phyloP scores from a whole-genome alignment of 2,113 vertebrate genomes.

The Prunella himalayana region DNA sequence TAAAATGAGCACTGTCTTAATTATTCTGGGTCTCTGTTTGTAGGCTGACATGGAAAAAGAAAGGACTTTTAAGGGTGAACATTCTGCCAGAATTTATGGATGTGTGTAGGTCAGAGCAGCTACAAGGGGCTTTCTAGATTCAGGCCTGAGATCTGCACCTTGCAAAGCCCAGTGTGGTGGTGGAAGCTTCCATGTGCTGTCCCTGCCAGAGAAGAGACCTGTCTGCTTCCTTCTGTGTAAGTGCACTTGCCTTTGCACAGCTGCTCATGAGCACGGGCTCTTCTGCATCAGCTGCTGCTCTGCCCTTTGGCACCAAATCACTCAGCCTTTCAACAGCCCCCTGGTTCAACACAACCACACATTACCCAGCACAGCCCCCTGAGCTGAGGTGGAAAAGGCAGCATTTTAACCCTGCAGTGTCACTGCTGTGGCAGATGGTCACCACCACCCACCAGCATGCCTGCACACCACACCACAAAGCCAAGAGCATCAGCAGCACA shows the following conservation, averaged over 20 bases:
- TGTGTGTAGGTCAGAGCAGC: not conserved
- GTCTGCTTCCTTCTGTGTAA: not conserved
- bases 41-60: constrained; percentile 7
- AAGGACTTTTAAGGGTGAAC: not conserved
- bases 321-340: not conserved
- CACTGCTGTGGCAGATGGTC: not conserved
- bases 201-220: not conserved
- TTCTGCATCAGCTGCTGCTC: not conserved
- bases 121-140: not conserved
- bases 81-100: not conserved
- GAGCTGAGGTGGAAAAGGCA: not conserved
- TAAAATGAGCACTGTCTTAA: constrained; percentile 54
- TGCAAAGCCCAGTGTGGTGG: not conserved
- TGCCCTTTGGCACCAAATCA: not conserved
- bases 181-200: not conserved
- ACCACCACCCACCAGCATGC: fast-evolving
- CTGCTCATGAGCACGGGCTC: not conserved
- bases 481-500: fast-evolving
- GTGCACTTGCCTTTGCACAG: not conserved
- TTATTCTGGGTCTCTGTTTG: constrained; percentile 34
- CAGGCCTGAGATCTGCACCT: not conserved
- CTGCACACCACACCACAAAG: not conserved
- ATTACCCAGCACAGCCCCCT: not conserved
- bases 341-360: not conserved
- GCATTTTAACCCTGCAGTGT: fast-evolving